Percentiles rank a stretch among this genome's conserved stretches.
Evolutionary conservation across 2,888 invertebrate genomes (phyloP).

Genomic region (Parelbella ahira): DNA sequence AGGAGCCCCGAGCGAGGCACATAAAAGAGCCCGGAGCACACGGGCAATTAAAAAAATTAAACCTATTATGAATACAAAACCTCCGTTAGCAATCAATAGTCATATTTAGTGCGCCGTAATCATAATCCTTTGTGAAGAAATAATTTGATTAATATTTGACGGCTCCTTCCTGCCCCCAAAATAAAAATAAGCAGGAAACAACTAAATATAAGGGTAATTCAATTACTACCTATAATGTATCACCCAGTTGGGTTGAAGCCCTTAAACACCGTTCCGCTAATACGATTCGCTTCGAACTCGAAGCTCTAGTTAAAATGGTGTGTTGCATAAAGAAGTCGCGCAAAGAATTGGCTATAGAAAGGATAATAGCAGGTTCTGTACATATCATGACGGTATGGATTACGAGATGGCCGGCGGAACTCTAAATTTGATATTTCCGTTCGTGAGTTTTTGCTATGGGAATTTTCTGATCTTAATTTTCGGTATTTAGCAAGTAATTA

Average conservation of each 20-base stretch:
- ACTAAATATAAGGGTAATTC: slow-evolving; percentile 55
- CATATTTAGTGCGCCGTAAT: slow-evolving; percentile 42
- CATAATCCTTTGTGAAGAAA: slow-evolving; percentile 54
- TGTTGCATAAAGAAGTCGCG: slow-evolving; percentile 35
- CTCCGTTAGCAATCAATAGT: slow-evolving; percentile 33
- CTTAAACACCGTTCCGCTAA: too few relatives aligned
- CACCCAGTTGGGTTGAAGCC: slow-evolving; percentile 37
- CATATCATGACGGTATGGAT: slow-evolving; percentile 65
- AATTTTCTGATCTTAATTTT: slow-evolving; percentile 9
- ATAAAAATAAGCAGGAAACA: slow-evolving; percentile 56
- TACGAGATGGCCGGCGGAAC: slow-evolving; percentile 52
- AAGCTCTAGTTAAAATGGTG: slow-evolving; percentile 35
- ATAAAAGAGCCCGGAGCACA: too few relatives aligned
- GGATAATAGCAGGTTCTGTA: slow-evolving; percentile 53
- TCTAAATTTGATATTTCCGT: slow-evolving; percentile 65
- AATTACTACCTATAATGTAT: slow-evolving; percentile 48
- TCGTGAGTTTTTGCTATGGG: slow-evolving; percentile 27
- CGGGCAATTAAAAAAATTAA: slow-evolving; percentile 25
- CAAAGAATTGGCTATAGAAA: slow-evolving; percentile 37
- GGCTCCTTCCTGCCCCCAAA: slow-evolving; percentile 56
- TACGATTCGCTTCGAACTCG: too few relatives aligned
- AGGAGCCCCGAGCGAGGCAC: too few relatives aligned
- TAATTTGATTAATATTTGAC: slow-evolving; percentile 77
- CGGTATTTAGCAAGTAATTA: too few relatives aligned
- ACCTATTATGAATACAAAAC: slow-evolving; percentile 15